These are phyloP conservation scores for Sardina pilchardus DNA, from an alignment of 2,113 vertebrate species.

Conservation along the genomic window DNA sequence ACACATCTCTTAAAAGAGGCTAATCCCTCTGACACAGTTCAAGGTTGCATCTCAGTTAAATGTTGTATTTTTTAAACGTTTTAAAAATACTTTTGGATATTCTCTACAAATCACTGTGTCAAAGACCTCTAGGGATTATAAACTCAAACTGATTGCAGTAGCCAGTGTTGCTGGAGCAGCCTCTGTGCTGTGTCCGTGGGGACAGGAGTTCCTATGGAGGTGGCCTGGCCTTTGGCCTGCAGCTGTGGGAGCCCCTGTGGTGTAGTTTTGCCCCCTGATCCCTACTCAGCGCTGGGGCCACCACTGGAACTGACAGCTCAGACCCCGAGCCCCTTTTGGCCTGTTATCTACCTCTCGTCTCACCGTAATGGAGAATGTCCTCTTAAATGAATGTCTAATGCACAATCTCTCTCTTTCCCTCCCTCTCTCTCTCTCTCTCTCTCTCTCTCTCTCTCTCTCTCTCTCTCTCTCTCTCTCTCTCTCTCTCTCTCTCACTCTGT, in stretches of 20 bases:
- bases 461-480: neutral
- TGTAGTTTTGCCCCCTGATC: constrained; percentile 4
- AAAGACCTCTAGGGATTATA: neutral
- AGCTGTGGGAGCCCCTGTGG: neutral
- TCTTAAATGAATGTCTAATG: neutral
- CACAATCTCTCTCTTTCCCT: neutral
- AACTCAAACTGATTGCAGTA: neutral
- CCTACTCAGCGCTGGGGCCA: neutral
- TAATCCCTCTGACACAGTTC: neutral
- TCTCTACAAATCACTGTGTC: neutral
- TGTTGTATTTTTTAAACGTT: neutral
- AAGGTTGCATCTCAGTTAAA: neutral
- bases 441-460: neutral
- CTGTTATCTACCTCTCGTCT: neutral
- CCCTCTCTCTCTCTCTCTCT: neutral
- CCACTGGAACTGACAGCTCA: neutral
- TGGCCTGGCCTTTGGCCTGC: neutral
- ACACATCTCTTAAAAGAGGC: neutral
- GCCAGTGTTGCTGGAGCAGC: neutral
- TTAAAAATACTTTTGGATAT: neutral
- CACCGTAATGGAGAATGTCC: neutral
- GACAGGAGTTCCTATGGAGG: neutral
- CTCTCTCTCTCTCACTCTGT: constrained; percentile 10
- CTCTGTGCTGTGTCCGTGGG: neutral
- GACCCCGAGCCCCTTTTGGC: neutral